A percentile compares a stretch with the other conserved stretches of the same genome.
Evolutionary conservation across 2,797 vertebrate genomes (phyloP).

Genomic region (Enteromius treurensis): DNA sequence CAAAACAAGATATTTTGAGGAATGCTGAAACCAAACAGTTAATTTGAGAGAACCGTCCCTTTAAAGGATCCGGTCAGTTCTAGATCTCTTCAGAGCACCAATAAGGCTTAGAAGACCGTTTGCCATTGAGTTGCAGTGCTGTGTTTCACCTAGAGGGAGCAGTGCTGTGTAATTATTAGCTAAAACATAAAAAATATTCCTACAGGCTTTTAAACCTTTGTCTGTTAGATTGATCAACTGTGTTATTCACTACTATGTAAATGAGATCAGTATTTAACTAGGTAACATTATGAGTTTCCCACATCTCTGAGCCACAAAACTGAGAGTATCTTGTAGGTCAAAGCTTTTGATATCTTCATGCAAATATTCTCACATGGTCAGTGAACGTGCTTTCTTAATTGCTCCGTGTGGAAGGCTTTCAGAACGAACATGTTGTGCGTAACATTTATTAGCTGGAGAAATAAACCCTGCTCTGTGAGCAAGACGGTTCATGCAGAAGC

Average conservation of each 20-base stretch:
- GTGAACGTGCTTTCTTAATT: slow-evolving; percentile 52
- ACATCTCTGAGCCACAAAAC: slow-evolving; percentile 14
- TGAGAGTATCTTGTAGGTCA: slow-evolving; percentile 58
- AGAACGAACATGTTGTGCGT: slow-evolving; percentile 40
- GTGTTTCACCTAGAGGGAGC: slow-evolving; percentile 39
- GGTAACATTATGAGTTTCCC: not conserved
- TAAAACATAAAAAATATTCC: slow-evolving; percentile 9
- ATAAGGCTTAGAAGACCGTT: not conserved
- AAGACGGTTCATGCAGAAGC: slow-evolving; percentile 20
- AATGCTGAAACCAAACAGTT: not conserved
- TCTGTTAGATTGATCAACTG: slow-evolving; percentile 19
- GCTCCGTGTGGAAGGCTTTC: slow-evolving; percentile 33
- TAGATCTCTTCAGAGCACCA: not conserved
- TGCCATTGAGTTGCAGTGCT: not conserved
- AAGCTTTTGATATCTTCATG: slow-evolving; percentile 67
- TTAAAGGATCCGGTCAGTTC: slow-evolving; percentile 5
- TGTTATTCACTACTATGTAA: not conserved
- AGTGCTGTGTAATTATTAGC: slow-evolving; percentile 35
- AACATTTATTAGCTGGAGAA: slow-evolving; percentile 46
- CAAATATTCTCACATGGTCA: slow-evolving; percentile 43
- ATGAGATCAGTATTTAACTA: not conserved
- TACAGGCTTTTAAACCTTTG: not conserved
- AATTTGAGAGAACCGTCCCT: not conserved
- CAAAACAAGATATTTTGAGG: not conserved
- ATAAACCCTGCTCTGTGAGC: slow-evolving; percentile 41